Base-by-base conservation (phyloP, 2,888 invertebrate genomes). In the Morpho helenor region DNA sequence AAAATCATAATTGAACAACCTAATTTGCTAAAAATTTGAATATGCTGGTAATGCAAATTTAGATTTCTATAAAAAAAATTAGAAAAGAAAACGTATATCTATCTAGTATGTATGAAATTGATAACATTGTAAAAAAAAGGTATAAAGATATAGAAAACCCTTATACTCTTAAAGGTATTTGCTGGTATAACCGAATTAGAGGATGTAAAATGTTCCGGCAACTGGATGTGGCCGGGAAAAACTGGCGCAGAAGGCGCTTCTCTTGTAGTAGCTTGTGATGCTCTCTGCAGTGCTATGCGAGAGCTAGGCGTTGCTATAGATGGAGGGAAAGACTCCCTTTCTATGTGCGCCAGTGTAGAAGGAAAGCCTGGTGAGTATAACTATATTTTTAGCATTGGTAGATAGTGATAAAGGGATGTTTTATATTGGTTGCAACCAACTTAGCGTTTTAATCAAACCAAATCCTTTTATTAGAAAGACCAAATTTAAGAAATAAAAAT, bases 211-310 rank as follows among this genome's bases (percentile, higher is more conserved):
- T 99, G 99, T 80, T 98, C 98, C 46, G 99, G 97, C n/a, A 99
- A 99, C 84, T 99, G 99, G 99, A 99, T 99, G 99, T 99, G 99
- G 99, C 95, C 98, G 0, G 99, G 99, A 8, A 99, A 99, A 87
- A 90, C 98, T 16, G 95, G 96, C 0, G 97, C 96, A 0, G 99
- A 98, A 80, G 99, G 99, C 2, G 97, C 96, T 2, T 93, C 95
- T 10, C 90, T 99, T 39, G 95, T 95, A 64, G 94, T 94, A 62
- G 97, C 99, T 0, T 99, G 99, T 75, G 87, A 90, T 45, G 97
- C 98, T 10, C 96, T 99, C 93, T 98, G 98, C 77, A 85, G 89
- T 3, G 92, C 97, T 3, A 97, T 99, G 97, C 87, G 91, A 7
- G 80, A 92, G 68, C 86, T 99, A 2, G 97, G 91, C 7, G 94